Percentiles rank a stretch among this genome's conserved stretches.
Conservation (phyloP, 2,888 invertebrate genomes). For the Lymantria monacha region DNA sequence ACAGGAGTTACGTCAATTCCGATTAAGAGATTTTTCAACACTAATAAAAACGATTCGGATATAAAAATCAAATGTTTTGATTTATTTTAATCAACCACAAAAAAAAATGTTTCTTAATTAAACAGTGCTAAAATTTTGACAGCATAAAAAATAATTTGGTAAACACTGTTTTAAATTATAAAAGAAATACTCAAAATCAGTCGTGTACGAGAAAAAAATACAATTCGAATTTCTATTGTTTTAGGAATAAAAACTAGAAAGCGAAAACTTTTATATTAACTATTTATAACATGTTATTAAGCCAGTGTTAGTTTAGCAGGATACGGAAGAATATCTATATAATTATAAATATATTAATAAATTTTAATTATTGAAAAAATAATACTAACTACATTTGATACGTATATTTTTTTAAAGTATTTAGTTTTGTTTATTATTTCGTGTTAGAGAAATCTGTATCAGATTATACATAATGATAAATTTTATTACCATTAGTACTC, state of each 20-base stretch:
- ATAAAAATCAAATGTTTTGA: neutral
- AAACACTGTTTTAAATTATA: slow-evolving; percentile 16
- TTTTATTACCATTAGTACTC: too few species aligned
- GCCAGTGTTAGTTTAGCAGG: slow-evolving; percentile 1
- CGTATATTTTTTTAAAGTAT: too few species aligned
- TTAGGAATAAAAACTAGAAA: slow-evolving; percentile 21
- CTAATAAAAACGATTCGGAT: neutral
- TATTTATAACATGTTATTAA: slow-evolving; percentile 2
- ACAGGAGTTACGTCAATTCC: slow-evolving; percentile 41
- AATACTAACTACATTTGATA: too few species aligned
- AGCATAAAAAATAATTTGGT: neutral
- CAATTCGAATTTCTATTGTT: slow-evolving; percentile 40
- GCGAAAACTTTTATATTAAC: slow-evolving; percentile 1
- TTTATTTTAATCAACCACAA: neutral
- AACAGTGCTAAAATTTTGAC: neutral
- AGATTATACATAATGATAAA: too few species aligned
- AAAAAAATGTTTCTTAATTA: neutral
- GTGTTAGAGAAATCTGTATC: too few species aligned
- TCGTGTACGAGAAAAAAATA: slow-evolving; percentile 43
- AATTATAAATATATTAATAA: too few species aligned
- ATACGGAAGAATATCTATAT: neutral
- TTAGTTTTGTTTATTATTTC: too few species aligned
- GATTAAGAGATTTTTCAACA: slow-evolving; percentile 31
- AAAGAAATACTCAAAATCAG: slow-evolving; percentile 56
- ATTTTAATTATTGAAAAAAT: too few species aligned